Evolutionary conservation across 2,888 invertebrate genomes (phyloP).

Genomic region (Tetragonula carbonaria): DNA sequence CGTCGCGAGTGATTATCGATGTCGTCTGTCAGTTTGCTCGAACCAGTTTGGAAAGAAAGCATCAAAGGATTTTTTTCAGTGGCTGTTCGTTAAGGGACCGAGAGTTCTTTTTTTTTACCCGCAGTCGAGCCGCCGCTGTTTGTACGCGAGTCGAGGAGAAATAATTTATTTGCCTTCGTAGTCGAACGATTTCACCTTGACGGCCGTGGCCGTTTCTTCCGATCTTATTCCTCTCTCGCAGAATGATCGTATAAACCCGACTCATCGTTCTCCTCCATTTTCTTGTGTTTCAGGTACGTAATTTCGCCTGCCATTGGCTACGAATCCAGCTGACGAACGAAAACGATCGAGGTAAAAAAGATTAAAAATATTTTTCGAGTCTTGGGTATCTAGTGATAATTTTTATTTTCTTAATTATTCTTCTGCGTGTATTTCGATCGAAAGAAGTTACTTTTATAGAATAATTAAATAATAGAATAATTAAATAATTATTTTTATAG

Average conservation of each 20-base stretch:
- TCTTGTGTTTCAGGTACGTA: conserved; percentile 76
- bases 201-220: conserved; percentile 14
- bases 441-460: too few species aligned
- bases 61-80: conserved; percentile 44
- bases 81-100: conserved; percentile 45
- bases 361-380: neutral
- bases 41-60: conserved; percentile 17
- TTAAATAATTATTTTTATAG: too few species aligned
- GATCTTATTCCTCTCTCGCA: conserved; percentile 12
- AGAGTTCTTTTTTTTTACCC: conserved; percentile 1
- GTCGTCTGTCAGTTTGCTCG: conserved; percentile 35
- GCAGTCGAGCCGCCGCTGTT: conserved; percentile 10
- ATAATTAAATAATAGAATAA: too few species aligned
- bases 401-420: neutral
- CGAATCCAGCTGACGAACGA: conserved; percentile 19
- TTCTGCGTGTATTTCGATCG: neutral
- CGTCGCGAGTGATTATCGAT: conserved; percentile 39
- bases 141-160: conserved; percentile 27
- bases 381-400: neutral
- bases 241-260: conserved; percentile 43
- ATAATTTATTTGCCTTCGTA: conserved; percentile 48
- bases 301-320: conserved; percentile 10
- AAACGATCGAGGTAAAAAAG: conserved; percentile 29
- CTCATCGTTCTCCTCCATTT: conserved; percentile 20
- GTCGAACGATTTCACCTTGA: conserved; percentile 27